Conservation (phyloP, 2,888 invertebrate genomes). For the Bombyx huttoni region DNA sequence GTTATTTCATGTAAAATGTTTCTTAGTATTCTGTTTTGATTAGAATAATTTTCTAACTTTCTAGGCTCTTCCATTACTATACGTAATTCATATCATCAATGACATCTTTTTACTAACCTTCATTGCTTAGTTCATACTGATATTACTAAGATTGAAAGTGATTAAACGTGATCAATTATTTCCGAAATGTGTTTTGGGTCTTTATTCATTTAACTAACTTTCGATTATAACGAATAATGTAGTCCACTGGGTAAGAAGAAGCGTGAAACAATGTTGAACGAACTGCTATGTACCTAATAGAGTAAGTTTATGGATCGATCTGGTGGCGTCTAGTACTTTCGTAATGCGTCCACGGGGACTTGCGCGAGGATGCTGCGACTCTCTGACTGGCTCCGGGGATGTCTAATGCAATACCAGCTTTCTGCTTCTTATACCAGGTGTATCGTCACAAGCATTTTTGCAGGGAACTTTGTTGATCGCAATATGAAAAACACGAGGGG, state of each 20-base stretch:
- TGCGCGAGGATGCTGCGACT: constrained; percentile 56
- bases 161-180: too few relatives aligned
- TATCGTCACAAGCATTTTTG: constrained; percentile 23
- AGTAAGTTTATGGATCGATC: constrained; percentile 60
- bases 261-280: constrained; percentile 18
- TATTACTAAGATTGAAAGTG: too few relatives aligned
- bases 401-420: constrained; percentile 62
- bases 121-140: too few relatives aligned
- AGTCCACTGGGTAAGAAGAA: not conserved
- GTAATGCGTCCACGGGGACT: constrained; percentile 60
- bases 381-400: constrained; percentile 41
- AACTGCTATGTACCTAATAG: constrained; percentile 35
- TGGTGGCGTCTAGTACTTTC: constrained; percentile 56
- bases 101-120: too few relatives aligned
- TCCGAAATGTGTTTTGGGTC: too few relatives aligned
- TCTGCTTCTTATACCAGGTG: constrained; percentile 25
- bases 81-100: too few relatives aligned
- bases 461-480: not conserved
- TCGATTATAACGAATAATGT: not conserved
- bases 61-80: too few relatives aligned
- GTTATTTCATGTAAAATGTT: too few relatives aligned
- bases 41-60: too few relatives aligned
- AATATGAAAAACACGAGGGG: too few relatives aligned
- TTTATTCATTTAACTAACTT: too few relatives aligned
- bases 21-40: too few relatives aligned